Base-by-base conservation (phyloP, 2,113 vertebrate genomes). In the Myotis yumanensis region DNA sequence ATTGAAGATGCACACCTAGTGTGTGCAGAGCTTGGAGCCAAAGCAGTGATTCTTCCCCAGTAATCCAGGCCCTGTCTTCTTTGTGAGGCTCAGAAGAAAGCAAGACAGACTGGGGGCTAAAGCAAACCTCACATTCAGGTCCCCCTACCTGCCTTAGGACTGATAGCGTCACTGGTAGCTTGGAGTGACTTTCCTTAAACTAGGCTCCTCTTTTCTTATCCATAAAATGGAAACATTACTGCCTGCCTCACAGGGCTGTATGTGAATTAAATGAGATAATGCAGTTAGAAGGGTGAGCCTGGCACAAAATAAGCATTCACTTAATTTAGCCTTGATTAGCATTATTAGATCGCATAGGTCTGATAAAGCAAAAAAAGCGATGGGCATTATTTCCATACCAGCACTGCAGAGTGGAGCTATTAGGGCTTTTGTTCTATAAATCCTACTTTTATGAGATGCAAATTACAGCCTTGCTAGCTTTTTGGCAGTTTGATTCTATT, bases 321-420 rank as follows among this genome's bases (percentile, higher is more conserved):
- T 95, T 88, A 48, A 28, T 84, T 82, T 64, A 86, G 73, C 80
- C 87, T 83, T 64, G 48, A 28, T 64, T 48, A 66, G 35, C 57
- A 25, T 43, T 52, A 76, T 40, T 25, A 71, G 37, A 66, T 28
- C 59, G 51, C 2, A 40, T 4, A 52, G 52, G 40, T 28, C 92
- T 76, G 35, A 32, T 43, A 37, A 89, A 79, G 32, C 15, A 40
- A 5, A 32, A 35, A 32, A 40, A 73, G 48, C 32, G 35, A 8
- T 1, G 16, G 20, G 4, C 14, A 10, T 66, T 40, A 40, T 77
- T 48, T 71, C 43, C 20, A 59, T 0, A 5, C 4, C 17, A 5
- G 23, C 1, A 2, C 10, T 25, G 25, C 43, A 43, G 79, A 77
- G 68, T 2, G 17, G 10, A n/a, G 62, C 69, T 18, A 10, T 37